A percentile compares a stretch with the other conserved stretches of the same genome.
These are phyloP conservation scores for Nanorana parkeri DNA, from an alignment of 2,113 vertebrate genomes.

Conservation along the genomic window DNA sequence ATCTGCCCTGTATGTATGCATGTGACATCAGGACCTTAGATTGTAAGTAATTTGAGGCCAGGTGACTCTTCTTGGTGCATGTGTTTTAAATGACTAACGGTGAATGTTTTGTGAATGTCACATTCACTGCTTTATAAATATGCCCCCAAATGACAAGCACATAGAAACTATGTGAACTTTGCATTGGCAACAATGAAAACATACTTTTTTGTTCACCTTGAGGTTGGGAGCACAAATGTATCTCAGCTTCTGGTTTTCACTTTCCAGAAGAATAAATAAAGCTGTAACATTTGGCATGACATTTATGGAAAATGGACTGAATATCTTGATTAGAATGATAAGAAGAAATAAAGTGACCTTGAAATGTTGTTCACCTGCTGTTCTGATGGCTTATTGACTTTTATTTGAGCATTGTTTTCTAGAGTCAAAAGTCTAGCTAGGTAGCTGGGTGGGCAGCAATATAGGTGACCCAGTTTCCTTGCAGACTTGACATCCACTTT, in stretches of 20 bases:
- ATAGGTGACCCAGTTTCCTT: too few relatives aligned
- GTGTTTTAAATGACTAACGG: too few relatives aligned
- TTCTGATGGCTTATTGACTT: too few relatives aligned
- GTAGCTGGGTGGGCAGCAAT: too few relatives aligned
- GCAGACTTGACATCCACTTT: too few relatives aligned
- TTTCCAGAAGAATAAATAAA: conserved; percentile 31
- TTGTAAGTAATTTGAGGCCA: too few relatives aligned
- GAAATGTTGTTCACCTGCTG: background rate
- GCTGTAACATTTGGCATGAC: conserved; percentile 20
- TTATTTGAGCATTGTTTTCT: background rate
- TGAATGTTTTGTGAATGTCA: background rate
- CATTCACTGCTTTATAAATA: background rate
- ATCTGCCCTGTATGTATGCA: too few relatives aligned
- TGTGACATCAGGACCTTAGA: too few relatives aligned
- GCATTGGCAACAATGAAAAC: background rate
- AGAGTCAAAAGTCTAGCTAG: too few relatives aligned
- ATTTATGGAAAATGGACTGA: conserved; percentile 8
- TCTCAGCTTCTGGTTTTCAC: background rate
- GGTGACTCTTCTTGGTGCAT: too few relatives aligned
- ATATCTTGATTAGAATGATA: conserved; percentile 17
- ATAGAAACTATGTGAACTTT: background rate
- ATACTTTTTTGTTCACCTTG: conserved; percentile 20
- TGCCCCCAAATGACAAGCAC: background rate
- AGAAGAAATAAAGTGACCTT: conserved; percentile 19
- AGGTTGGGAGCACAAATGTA: conserved; percentile 15